Base-by-base conservation (phyloP, 2,888 invertebrate genomes). In the Diachrysia chrysitis region DNA sequence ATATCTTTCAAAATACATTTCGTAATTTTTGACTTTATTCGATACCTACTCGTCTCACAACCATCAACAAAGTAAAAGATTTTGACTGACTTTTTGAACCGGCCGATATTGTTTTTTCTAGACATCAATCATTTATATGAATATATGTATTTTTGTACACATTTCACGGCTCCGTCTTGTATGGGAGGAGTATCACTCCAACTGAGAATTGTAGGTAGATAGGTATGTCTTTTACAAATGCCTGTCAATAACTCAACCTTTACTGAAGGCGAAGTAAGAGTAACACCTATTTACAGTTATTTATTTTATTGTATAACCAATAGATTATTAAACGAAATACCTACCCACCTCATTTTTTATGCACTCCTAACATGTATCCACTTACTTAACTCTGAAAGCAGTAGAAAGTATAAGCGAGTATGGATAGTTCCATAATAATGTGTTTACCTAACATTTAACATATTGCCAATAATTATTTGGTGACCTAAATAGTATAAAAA, bases 1-100 rank as follows among this genome's bases (percentile, higher is more conserved):
- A 59, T 42, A 69, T 61, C 64, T 48, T 32, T 16, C 53, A 58
- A 70, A 66, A 76, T 66, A 68, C 53, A 63, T 69, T 58, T 69
- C 70, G 55, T 7, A 58, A 66, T 56, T 35, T 60, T 51, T 21
- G 67, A 73, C 57, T 67, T 74, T 61, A n/a, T 5, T 56, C 59
- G 32, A 62, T 73, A 58, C 19, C 58, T 48, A 58, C 17, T 55
- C 14, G 4, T 17, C 6, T 37, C 65, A 63, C n/a, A n/a, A n/a
- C n/a, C 53, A 56, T 19, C 23, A 23, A 35, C 42, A 35, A 32
- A 32, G 35, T 35, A 35, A 10, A 35, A 35, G 35, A 14, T 35
- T 35, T 14, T 35, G 14, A 9, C 10, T 35, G 37, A 29, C 29
- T 37, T 37, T 14, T 37, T 16, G 37, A 37, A 5, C 14, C 37